Evolutionary conservation across 2,797 vertebrate genomes (phyloP).

Genomic region (Alca torda): DNA sequence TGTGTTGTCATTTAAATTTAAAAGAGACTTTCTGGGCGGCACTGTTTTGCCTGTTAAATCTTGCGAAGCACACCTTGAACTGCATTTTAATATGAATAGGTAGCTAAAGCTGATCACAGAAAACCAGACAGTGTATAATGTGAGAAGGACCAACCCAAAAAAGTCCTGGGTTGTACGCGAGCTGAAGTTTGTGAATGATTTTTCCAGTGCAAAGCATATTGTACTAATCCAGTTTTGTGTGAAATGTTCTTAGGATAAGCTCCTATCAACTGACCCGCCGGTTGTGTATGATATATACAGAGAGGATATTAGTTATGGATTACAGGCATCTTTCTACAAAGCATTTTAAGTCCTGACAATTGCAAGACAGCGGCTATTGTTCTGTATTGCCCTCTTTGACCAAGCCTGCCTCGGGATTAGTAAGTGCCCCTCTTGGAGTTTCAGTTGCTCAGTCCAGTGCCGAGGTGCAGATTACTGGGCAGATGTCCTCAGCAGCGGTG

Average conservation of each 20-base stretch:
- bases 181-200: slow-evolving; percentile 46
- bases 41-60: slow-evolving; percentile 36
- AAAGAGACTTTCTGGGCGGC: slow-evolving; percentile 11
- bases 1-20: slow-evolving; percentile 40
- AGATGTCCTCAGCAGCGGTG: not conserved
- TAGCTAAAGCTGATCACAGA: slow-evolving; percentile 16
- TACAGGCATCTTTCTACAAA: slow-evolving; percentile 41
- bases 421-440: not conserved
- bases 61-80: slow-evolving; percentile 4
- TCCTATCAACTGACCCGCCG: slow-evolving; percentile 36
- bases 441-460: not conserved
- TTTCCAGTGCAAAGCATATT: slow-evolving; percentile 22
- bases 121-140: not conserved
- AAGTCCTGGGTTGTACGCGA: not conserved
- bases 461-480: not conserved
- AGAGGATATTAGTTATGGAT: slow-evolving; percentile 62
- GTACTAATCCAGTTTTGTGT: slow-evolving; percentile 64
- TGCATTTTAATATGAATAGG: slow-evolving; percentile 29
- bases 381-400: not conserved
- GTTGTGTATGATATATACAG: not conserved
- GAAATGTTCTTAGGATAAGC: slow-evolving; percentile 66
- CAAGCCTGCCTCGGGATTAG: not conserved
- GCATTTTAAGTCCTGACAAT: slow-evolving; percentile 35
- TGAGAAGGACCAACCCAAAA: not conserved
- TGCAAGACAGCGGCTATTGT: not conserved